phyloP scores from a whole-genome alignment of 2,888 invertebrate species.

The Reticulitermes lucifugus region DNA sequence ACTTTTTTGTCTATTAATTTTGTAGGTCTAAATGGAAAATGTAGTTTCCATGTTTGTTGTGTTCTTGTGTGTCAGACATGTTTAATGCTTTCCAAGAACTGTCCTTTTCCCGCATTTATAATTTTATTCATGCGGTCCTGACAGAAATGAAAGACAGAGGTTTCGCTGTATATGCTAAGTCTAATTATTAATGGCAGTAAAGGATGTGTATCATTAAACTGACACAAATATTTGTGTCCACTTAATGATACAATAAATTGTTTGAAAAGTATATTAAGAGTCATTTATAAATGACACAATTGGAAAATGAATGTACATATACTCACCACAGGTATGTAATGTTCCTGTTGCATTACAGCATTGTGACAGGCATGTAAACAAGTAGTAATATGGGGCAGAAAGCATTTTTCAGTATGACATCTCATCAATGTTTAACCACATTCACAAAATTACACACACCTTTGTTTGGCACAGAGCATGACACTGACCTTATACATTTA shows the following conservation, averaged over 20 bases:
- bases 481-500: background rate
- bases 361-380: constrained; percentile 52
- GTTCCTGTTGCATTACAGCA: constrained; percentile 47
- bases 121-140: too few species aligned
- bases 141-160: too few species aligned
- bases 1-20: too few species aligned
- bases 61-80: too few species aligned
- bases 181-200: background rate
- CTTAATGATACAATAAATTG: background rate
- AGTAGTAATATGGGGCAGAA: constrained; percentile 47
- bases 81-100: too few species aligned
- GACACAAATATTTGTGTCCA: background rate
- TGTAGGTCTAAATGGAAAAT: too few species aligned
- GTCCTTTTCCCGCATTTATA: too few species aligned
- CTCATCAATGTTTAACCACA: background rate
- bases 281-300: background rate
- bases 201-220: background rate
- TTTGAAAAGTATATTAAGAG: background rate
- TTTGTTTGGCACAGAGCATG: constrained; percentile 7
- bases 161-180: too few species aligned
- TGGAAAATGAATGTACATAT: too few species aligned
- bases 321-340: constrained; percentile 47
- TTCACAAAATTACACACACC: background rate
- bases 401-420: constrained; percentile 47
- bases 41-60: too few species aligned